Conservation (phyloP, 1,140 invertebrate genomes). For the Plectus sambesii region DNA sequence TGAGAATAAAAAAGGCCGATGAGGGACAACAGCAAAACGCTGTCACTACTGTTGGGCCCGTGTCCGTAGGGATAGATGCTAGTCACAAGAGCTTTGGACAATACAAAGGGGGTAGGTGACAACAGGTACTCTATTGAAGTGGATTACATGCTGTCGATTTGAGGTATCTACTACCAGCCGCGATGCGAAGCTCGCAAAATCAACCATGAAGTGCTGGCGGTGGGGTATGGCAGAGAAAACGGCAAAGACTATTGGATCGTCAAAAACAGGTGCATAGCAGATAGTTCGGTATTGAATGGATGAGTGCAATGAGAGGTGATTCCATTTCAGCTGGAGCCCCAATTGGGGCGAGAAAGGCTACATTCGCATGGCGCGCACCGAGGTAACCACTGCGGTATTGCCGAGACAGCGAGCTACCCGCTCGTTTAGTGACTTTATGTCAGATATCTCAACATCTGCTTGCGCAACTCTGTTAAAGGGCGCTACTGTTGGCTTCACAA, state of each 20-base stretch:
- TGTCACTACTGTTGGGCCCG: constrained; percentile 74
- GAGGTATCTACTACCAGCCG: constrained; percentile 59
- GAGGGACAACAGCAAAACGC: constrained; percentile 62
- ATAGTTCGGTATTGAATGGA: too few species aligned
- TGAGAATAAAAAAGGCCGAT: constrained; percentile 46
- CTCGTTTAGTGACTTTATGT: too few species aligned
- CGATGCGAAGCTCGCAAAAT: constrained; percentile 60
- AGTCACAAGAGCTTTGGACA: constrained; percentile 63
- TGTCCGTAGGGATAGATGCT: constrained; percentile 79
- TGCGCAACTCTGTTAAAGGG: too few species aligned
- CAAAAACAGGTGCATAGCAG: constrained; percentile 68
- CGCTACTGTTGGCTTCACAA: too few species aligned
- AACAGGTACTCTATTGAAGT: constrained; percentile 2
- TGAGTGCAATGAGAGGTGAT: background rate
- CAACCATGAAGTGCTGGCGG: constrained; percentile 74
- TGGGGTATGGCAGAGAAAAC: constrained; percentile 64
- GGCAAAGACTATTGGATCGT: constrained; percentile 73
- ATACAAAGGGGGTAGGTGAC: constrained; percentile 52
- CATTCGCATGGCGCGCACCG: constrained; percentile 51
- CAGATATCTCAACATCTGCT: too few species aligned
- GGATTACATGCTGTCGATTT: constrained; percentile 8
- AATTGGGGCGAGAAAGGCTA: constrained; percentile 54
- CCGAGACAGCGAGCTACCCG: constrained; percentile 50
- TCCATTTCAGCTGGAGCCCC: constrained; percentile 32
- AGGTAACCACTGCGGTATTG: constrained; percentile 53